Percentiles rank a stretch among this genome's conserved stretches.
phyloP scores from a whole-genome alignment of 2,113 vertebrate genomes.

The Semicossyphus pulcher region DNA sequence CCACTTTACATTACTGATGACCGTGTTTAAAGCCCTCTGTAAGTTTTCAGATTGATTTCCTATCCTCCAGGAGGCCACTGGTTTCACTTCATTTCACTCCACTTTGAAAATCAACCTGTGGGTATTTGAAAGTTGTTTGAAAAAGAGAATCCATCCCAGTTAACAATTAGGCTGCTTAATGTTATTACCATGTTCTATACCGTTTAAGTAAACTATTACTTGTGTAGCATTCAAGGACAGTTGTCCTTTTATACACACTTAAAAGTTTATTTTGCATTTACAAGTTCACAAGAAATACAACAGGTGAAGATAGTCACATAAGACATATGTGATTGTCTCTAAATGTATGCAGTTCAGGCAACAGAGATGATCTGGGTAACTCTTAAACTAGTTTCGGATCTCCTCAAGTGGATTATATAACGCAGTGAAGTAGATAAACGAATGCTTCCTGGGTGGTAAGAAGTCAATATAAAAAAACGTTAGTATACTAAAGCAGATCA shows the following conservation, averaged over 20 bases:
- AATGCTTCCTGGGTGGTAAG: not conserved
- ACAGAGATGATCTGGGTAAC: too few relatives aligned
- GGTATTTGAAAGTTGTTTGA: conserved; percentile 21
- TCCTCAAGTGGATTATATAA: too few relatives aligned
- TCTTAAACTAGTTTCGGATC: too few relatives aligned
- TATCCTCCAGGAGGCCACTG: conserved; percentile 3
- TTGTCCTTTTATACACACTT: not conserved
- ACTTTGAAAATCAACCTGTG: conserved; percentile 27
- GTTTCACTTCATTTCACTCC: conserved; percentile 39
- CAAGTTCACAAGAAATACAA: too few relatives aligned
- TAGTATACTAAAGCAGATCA: conserved; percentile 3
- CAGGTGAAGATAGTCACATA: too few relatives aligned
- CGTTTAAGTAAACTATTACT: not conserved
- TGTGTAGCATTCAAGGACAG: conserved; percentile 12
- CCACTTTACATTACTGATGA: conserved; percentile 4
- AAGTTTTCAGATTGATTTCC: conserved; percentile 38
- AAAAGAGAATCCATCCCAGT: conserved; percentile 19
- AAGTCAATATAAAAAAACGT: conserved; percentile 9
- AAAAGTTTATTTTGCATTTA: not conserved
- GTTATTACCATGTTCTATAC: not conserved
- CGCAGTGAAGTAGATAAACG: conserved; percentile 10
- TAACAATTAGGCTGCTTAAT: not conserved
- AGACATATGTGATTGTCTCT: too few relatives aligned
- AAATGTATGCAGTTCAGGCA: too few relatives aligned
- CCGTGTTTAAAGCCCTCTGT: not conserved